Evolutionary conservation across 2,888 invertebrate genomes (phyloP), one percentile per base, ranked within the genome.

Genomic region (Volucella bombylans): DNA sequence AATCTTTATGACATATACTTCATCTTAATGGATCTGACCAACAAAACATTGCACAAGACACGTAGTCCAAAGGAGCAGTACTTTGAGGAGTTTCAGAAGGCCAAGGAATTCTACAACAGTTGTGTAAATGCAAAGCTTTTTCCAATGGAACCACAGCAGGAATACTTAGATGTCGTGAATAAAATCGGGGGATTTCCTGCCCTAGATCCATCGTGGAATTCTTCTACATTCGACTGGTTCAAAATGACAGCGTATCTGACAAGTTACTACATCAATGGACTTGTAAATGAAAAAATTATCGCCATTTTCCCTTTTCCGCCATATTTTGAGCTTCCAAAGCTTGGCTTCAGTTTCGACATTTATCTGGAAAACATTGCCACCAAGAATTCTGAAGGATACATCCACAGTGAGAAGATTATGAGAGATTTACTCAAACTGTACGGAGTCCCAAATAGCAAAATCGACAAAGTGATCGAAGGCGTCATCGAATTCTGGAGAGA

Each of bases 111-210:
- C 77, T 88, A 89, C 55, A 87, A 89, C 14, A 86, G 87, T 1
- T 91, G 91, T 47, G 83, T 89, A 4, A 61, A 14, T 10, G 89
- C 91, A 38, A 86, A 88, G 1, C 87, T 90, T 4, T 87, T 87
- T 80, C 90, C 91, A 6, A 50, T 88, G 59, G 82, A 86, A 55
- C 89, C 88, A 6, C 88, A 88, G 8, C 78, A 88, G 47, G 90
- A 89, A 69, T 91, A 90, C 87, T 83, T 90, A 64, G 68, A 82
- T 31, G 87, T 90, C 50, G 87, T 91, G 81, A 88, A 88, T 61
- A 81, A 88, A 2, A 87, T 91, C 59, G 91, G 91, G 65, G 91
- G 91, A 1, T 91, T 91, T 64, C 91, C 91, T 3, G 91, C 91
- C 0, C 80, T 91, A 0, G 89, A 91, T 23, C 73, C 85, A 0